These are phyloP conservation scores for Cerastis leucographa DNA, from an alignment of 2,888 invertebrate genomes.

Conservation along the genomic window DNA sequence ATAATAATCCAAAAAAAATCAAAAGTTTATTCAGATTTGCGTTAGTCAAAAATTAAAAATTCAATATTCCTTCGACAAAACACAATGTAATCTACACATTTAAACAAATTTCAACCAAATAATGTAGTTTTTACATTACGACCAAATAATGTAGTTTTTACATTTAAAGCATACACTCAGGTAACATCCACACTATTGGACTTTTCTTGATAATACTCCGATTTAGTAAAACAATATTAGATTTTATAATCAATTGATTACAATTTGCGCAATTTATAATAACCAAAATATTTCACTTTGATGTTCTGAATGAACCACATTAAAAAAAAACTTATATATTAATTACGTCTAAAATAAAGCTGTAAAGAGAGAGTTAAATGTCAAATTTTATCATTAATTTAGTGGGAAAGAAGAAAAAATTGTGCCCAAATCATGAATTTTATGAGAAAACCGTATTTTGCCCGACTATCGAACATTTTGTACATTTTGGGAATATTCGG, in stretches of 20 bases:
- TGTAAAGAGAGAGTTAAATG: slow-evolving; percentile 44
- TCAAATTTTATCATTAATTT: slow-evolving; percentile 36
- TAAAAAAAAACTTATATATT: slow-evolving; percentile 35
- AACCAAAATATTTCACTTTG: slow-evolving; percentile 11
- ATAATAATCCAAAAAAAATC: not conserved
- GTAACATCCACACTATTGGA: not conserved
- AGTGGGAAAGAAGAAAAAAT: not conserved
- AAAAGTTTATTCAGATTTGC: slow-evolving; percentile 12
- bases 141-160: slow-evolving; percentile 11
- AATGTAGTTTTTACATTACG: slow-evolving; percentile 20
- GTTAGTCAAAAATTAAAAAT: not conserved
- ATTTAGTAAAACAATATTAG: slow-evolving; percentile 26
- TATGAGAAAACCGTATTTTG: not conserved
- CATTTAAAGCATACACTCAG: slow-evolving; percentile 15
- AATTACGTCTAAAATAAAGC: slow-evolving; percentile 63
- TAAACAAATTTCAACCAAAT: slow-evolving; percentile 2
- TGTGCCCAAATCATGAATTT: not conserved
- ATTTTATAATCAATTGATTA: slow-evolving; percentile 15
- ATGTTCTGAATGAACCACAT: slow-evolving; percentile 18
- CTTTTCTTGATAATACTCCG: slow-evolving; percentile 7
- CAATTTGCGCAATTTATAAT: slow-evolving; percentile 24
- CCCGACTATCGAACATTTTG: not conserved
- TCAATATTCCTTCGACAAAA: slow-evolving; percentile 11
- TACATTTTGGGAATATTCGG: not conserved
- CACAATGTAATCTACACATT: slow-evolving; percentile 10